Evolutionary conservation across 1,140 invertebrate species (phyloP), one percentile per base, ranked within the genome.

Genomic region (Trichoplusia ni): DNA sequence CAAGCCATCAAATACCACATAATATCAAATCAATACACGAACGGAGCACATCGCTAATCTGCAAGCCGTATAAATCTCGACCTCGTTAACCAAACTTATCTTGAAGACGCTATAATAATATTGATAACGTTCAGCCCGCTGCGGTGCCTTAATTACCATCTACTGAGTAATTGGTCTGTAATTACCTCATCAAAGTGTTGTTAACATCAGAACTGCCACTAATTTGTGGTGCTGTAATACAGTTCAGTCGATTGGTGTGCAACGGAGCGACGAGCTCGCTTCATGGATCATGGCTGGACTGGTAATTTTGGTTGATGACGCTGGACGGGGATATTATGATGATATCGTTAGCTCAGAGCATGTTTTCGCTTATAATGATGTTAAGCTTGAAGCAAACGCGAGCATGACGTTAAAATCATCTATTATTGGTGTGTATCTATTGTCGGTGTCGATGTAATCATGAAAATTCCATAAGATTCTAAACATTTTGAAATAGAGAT

Each of bases 161-260:
- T 21, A 19, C 37, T 29, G 38, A 59, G 25, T 59, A 59, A 59
- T 59, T 59, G 54, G 27, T 13, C 54, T 59, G 38, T 59, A 59
- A 59, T 59, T 59, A 44, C 38, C 38, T 44, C 37, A 44, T 59
- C 54, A 59, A 59, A 59, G 35, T 44, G 38, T 37, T 44, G 54
- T 59, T 59, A 44, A 33, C 25, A 33, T 59, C 16, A 31, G 38
- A 13, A 38, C 16, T n/a, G 38, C 25, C 16, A 35, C 49, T 53
- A 59, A 59, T 56, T 56, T 40, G 35, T 40, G 16, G 21, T 13
- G 46, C n/a, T n/a, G 46, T 31, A 49, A 49, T 49, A 14, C 9
- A 14, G 46, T 31, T 25, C 46, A 14, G 46, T 44, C 13, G 40
- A 44, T 14, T 49, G 46, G 27, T 27, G 46, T 49, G 46, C 46